Conservation (phyloP, 2,888 invertebrate species). For the Julus scanicus region DNA sequence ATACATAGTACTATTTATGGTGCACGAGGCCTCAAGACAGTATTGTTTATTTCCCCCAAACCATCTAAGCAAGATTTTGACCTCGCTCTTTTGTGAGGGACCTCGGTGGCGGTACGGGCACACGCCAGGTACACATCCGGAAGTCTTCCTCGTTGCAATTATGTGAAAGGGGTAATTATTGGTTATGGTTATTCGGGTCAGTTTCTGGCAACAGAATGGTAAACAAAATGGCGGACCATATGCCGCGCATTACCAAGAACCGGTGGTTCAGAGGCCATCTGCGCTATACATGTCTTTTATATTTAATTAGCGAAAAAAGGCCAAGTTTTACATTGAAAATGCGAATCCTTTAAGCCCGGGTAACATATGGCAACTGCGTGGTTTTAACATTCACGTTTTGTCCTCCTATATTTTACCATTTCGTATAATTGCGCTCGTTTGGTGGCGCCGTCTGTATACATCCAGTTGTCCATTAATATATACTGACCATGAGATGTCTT, state of each 20-base stretch:
- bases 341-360: too few species aligned
- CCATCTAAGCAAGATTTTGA: too few species aligned
- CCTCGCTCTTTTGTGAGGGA: background rate
- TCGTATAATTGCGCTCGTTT: conserved; percentile 16
- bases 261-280: background rate
- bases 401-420: conserved; percentile 26
- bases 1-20: too few species aligned
- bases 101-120: background rate
- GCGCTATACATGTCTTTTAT: background rate
- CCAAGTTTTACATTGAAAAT: background rate
- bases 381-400: background rate
- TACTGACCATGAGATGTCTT: conserved; percentile 48
- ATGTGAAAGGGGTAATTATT: conserved; percentile 13
- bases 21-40: too few species aligned
- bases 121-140: background rate
- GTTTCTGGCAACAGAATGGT: background rate
- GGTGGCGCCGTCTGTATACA: conserved; percentile 35
- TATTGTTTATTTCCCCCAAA: too few species aligned
- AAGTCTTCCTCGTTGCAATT: conserved; percentile 13
- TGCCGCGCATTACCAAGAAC: background rate
- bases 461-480: background rate
- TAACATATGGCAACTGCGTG: too few species aligned
- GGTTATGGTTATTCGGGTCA: background rate
- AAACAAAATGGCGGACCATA: background rate
- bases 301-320: background rate